Base-by-base conservation (phyloP, 2,113 vertebrate genomes). In the Mormyrus iriodes region DNA sequence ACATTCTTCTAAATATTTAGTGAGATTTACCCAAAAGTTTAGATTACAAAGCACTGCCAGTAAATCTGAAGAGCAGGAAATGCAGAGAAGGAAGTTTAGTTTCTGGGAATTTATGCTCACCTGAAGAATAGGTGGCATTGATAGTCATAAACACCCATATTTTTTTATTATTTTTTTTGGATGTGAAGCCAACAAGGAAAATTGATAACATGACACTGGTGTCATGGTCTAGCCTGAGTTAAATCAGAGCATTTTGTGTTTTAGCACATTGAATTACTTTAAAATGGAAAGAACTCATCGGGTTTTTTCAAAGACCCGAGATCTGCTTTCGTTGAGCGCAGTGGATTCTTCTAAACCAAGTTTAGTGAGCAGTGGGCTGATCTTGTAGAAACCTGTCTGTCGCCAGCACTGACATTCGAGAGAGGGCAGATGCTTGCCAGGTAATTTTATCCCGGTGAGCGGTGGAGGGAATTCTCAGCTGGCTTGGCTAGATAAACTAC, bases 401-500 rank as follows among this genome's bases (percentile, higher is more conserved):
- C 6, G 27, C 39, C 44, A 17, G 46, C 24, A 7, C 13, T 39
- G 48, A 46, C n/a, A 51, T 8, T 6, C 48, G 51, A n/a, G 88
- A 82, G 31, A 52, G 76, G 69, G 5, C 15, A 7, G 52, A 4
- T 17, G 0, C 1, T 10, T 27, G 73, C 73, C 88, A 53, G 76
- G 73, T 39, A n/a, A 82, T 88, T 83, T 53, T 39, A 82, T 53
- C 73, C 2, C 7, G n/a, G 35, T 17, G 35, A 27, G 51, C 39
- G 69, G 35, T 46, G 85, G 85, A 42, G 55, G 90, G 92, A 94
- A 94, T 93, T 88, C 92, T 88, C 91, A 92, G 89, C 92, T 92
- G 92, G 69, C 5, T 31, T 82, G 2, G 15, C 44, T 91, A 39
- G 91, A 89, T 90, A 88, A 24, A 27, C 17, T 53, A 49, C 27